Conservation (phyloP, 2,888 invertebrate genomes). For the Hydriomena furcata region DNA sequence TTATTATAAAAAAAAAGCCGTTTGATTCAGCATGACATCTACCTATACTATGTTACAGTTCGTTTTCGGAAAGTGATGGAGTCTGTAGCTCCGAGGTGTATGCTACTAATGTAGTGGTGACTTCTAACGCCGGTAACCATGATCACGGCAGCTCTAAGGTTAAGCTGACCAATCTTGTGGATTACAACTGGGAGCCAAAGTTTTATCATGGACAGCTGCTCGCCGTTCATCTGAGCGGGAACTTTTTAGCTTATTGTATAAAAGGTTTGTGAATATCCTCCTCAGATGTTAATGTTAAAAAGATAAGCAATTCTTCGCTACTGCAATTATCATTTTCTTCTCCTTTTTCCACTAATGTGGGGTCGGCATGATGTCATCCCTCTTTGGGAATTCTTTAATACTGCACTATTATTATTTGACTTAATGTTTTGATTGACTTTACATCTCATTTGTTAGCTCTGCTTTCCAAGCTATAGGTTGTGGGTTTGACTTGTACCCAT, state of each 20-base stretch:
- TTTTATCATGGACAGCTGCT: constrained; percentile 94
- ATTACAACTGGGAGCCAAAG: constrained; percentile 96
- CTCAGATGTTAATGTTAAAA: too few relatives aligned
- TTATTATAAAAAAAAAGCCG: not conserved
- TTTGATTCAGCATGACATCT: not conserved
- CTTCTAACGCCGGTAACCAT: constrained; percentile 88
- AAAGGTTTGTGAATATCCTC: constrained; percentile 85
- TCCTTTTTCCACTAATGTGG: not conserved
- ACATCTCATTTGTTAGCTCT: too few relatives aligned
- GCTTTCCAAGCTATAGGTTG: too few relatives aligned
- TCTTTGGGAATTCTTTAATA: too few relatives aligned
- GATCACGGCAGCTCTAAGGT: constrained; percentile 94
- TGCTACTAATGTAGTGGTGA: constrained; percentile 86
- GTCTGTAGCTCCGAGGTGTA: constrained; percentile 82
- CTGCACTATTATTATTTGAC: too few relatives aligned
- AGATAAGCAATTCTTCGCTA: too few relatives aligned
- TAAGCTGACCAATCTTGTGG: constrained; percentile 94
- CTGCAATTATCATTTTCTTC: not conserved
- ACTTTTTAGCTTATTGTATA: constrained; percentile 94
- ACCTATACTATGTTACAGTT: constrained; percentile 62
- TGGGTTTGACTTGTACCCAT: too few relatives aligned
- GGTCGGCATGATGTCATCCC: too few relatives aligned
- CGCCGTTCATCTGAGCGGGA: constrained; percentile 93
- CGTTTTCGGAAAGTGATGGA: constrained; percentile 84
- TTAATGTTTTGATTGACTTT: too few relatives aligned